phyloP scores from a whole-genome alignment of 1,140 invertebrate species.

The Pseudachorutes palmiensis region DNA sequence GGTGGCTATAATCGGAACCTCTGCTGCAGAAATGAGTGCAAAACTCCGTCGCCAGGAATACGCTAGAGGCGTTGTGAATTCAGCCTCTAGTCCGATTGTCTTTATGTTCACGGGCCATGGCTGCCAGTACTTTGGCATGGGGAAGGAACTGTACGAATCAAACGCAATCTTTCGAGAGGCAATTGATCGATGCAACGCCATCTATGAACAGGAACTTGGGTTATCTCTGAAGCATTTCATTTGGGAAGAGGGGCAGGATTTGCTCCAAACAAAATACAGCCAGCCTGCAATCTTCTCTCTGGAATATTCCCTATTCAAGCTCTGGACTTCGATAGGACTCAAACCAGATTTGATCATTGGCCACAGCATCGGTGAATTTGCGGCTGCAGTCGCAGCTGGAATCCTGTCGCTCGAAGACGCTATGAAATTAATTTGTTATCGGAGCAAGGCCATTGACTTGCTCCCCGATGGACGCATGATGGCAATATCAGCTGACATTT shows the following conservation, averaged over 20 bases:
- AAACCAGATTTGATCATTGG: slow-evolving; percentile 19
- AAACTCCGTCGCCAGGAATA: not conserved
- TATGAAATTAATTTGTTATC: slow-evolving; percentile 6
- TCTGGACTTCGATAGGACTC: slow-evolving; percentile 18
- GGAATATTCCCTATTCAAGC: slow-evolving; percentile 13
- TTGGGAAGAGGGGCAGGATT: not conserved
- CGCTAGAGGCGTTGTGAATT: not conserved
- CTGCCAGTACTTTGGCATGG: slow-evolving; percentile 27
- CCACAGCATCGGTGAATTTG: slow-evolving; percentile 23
- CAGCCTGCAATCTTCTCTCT: slow-evolving; percentile 24
- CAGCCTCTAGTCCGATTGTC: not conserved
- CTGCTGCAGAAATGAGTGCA: not conserved
- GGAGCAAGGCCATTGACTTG: slow-evolving; percentile 18
- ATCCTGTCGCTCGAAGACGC: slow-evolving; percentile 12
- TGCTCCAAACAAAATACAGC: slow-evolving; percentile 11
- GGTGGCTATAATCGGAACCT: not conserved
- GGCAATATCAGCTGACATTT: slow-evolving; percentile 13
- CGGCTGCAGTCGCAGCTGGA: slow-evolving; percentile 16
- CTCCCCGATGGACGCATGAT: slow-evolving; percentile 20
- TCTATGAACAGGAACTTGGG: not conserved
- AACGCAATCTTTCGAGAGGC: slow-evolving; percentile 8
- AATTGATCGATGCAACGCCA: slow-evolving; percentile 12
- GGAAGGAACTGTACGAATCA: slow-evolving; percentile 10
- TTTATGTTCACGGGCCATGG: slow-evolving; percentile 31
- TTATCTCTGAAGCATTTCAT: not conserved